Base-by-base conservation (phyloP, 2,888 invertebrate species). In the Mesorhabditis sp. region DNA sequence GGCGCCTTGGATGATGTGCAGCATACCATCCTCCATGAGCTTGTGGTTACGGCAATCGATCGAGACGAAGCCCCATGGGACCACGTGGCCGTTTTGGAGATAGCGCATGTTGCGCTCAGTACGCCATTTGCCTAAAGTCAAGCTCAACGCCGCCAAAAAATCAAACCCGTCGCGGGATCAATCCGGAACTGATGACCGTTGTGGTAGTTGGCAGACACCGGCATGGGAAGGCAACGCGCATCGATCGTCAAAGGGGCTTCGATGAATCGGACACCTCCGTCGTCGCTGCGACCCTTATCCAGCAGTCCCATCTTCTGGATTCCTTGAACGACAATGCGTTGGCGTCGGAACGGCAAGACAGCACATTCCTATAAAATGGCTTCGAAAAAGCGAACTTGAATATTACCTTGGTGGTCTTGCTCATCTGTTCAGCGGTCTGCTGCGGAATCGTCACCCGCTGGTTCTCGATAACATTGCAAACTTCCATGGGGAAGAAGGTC, bases 381-480 rank as follows among this genome's bases (percentile, higher is more conserved):
- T 64, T 3, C 10, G 4, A 5, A 28, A 61, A n/a, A 3, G 15
- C 43, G n/a, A 63, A 10, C 15, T 15, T 15, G n/a, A 10, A 58
- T 4, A n/a, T 10, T 45, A 74, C 75, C 69, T 68, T 76, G 7
- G 76, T 80, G 0, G 76, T 75, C 15, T 63, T 43, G 10, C 72
- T 68, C 6, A 68, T 71, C 70, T 78, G 76, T 3, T 67, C 45
- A 3, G 72, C 42, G 4, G 76, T 78, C 43, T 72, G 71, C 65
- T 80, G 78, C 2, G 72, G 69, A 45, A 77, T 72, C 1, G 75
- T 74, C 0, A 80, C 80, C 3, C 80, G 71, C 67, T 80, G 80
- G 62, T 72, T 74, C 28, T 70, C 73, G 6, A 72, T 42, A 44
- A 80, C 72, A 0, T 65, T 67, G 67, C 72, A 64, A 45, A 77